These are phyloP conservation scores for Muntiacus reevesi DNA, from an alignment of 2,113 vertebrate genomes.

Conservation along the genomic window DNA sequence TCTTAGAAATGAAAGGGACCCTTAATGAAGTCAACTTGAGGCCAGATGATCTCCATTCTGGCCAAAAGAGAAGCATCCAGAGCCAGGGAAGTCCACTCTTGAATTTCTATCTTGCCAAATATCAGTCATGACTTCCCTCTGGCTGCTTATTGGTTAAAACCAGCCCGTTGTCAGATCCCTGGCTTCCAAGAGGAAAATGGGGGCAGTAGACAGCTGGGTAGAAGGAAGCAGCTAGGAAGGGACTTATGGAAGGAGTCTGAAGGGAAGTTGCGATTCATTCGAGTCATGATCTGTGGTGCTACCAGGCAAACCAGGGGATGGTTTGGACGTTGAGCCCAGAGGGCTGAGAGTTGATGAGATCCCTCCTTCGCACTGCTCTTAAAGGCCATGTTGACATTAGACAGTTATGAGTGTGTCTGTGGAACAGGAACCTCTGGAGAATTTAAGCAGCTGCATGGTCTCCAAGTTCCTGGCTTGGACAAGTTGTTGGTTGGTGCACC, in stretches of 20 bases:
- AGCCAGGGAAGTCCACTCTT: background rate
- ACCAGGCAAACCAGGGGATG: background rate
- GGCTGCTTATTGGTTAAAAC: slow-evolving; percentile 38
- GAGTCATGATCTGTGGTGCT: slow-evolving; percentile 19
- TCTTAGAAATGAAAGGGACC: background rate
- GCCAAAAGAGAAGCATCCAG: background rate
- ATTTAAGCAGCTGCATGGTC: slow-evolving; percentile 48
- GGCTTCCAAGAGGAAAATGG: slow-evolving; percentile 55
- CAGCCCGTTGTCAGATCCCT: slow-evolving; percentile 56
- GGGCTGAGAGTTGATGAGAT: background rate
- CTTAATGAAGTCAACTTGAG: background rate
- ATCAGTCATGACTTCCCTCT: slow-evolving; percentile 62
- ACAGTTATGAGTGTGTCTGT: background rate
- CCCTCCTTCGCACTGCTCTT: slow-evolving; percentile 30
- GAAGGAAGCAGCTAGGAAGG: background rate
- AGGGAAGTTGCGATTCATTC: slow-evolving; percentile 28
- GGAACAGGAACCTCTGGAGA: slow-evolving; percentile 44
- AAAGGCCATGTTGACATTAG: slow-evolving; percentile 36
- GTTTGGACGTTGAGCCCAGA: background rate
- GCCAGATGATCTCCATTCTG: background rate
- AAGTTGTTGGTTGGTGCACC: slow-evolving; percentile 58
- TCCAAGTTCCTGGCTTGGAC: slow-evolving; percentile 57
- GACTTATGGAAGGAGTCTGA: background rate
- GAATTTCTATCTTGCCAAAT: slow-evolving; percentile 33
- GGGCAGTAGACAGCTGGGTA: background rate